Conservation (phyloP, 2,797 vertebrate species). For the Phataginus tricuspis region DNA sequence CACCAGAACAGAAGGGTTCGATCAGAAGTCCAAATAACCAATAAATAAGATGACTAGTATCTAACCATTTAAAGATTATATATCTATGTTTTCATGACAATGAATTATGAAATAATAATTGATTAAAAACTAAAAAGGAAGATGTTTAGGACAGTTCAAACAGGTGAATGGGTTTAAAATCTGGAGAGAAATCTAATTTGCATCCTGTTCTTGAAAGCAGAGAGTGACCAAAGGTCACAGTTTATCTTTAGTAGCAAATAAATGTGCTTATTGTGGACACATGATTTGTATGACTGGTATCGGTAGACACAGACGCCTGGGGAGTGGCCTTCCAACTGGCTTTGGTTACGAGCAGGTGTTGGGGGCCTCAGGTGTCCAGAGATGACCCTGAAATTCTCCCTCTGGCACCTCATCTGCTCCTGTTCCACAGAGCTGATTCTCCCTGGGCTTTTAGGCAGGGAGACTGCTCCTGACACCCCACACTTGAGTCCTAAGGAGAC, state of each 20-base stretch:
- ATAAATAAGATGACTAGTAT: background rate
- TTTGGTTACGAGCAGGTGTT: background rate
- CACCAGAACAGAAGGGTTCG: background rate
- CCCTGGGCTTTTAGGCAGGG: background rate
- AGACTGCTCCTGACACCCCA: background rate
- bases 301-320: background rate
- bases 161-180: background rate
- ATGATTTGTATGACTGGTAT: accelerated
- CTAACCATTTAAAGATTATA: background rate
- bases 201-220: background rate
- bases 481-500: background rate
- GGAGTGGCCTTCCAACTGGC: background rate
- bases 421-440: background rate
- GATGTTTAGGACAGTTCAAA: background rate
- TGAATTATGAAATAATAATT: background rate
- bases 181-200: background rate
- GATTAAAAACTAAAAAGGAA: background rate
- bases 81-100: background rate
- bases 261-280: background rate
- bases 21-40: background rate
- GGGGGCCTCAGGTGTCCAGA: background rate
- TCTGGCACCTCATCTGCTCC: accelerated
- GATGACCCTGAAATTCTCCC: background rate
- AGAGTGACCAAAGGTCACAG: background rate
- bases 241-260: background rate